These are phyloP conservation scores for Sericinus montela DNA, from an alignment of 2,888 invertebrate species.

Conservation along the genomic window DNA sequence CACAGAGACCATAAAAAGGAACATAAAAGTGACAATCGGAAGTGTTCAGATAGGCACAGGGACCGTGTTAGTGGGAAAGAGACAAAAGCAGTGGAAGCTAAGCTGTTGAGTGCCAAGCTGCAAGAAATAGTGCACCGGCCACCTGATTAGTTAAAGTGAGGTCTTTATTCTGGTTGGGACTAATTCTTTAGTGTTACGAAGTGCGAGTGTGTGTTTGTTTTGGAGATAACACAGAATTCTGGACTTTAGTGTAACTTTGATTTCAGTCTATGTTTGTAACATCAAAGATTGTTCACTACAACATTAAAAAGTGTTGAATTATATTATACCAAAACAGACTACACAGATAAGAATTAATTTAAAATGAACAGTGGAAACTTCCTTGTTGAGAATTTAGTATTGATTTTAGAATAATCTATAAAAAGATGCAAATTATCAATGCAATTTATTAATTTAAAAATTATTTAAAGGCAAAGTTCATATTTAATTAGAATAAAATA, in stretches of 20 bases:
- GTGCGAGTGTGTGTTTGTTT: slow-evolving; percentile 1
- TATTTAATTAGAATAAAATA: too few species aligned
- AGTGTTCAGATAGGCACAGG: slow-evolving; percentile 40
- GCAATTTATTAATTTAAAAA: too few species aligned
- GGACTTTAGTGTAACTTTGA: slow-evolving; percentile 13
- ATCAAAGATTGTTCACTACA: neutral
- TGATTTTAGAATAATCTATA: too few species aligned
- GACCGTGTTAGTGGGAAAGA: slow-evolving; percentile 24
- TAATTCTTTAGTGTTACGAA: neutral
- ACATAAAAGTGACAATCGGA: slow-evolving; percentile 46
- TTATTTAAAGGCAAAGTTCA: too few species aligned
- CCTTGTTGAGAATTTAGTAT: too few species aligned
- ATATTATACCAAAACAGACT: neutral
- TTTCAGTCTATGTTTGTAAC: neutral
- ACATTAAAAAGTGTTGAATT: neutral
- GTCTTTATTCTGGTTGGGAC: neutral
- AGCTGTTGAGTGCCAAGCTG: slow-evolving; percentile 42
- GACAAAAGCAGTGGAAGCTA: slow-evolving; percentile 27
- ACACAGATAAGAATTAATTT: neutral
- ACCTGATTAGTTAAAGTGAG: slow-evolving; percentile 47
- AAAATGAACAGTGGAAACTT: neutral
- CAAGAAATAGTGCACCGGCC: slow-evolving; percentile 52
- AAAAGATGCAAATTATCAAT: too few species aligned
- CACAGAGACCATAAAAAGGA: slow-evolving; percentile 50
- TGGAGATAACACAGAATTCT: slow-evolving; percentile 1